phyloP scores from a whole-genome alignment of 2,888 invertebrate genomes.

The Macrophya annulata region DNA sequence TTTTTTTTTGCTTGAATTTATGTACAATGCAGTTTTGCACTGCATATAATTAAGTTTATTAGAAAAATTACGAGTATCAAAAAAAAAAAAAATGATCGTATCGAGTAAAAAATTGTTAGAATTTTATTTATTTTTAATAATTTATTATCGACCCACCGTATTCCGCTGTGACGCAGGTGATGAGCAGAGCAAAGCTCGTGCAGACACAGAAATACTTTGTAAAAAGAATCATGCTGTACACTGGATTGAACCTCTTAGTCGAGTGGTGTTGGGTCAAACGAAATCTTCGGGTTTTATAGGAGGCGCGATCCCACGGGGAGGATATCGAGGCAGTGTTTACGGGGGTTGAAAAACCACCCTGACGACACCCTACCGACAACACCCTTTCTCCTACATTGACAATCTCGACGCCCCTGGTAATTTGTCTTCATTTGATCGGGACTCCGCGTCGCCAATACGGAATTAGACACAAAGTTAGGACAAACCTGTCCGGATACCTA shows the following conservation, averaged over 20 bases:
- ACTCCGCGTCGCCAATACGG: conserved; percentile 73
- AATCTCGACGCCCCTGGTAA: conserved; percentile 70
- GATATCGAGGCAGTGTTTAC: conserved; percentile 42
- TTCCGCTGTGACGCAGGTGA: conserved; percentile 65
- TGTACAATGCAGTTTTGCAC: not conserved
- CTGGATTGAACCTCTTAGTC: conserved; percentile 59
- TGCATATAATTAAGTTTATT: not conserved
- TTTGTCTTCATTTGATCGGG: conserved; percentile 77
- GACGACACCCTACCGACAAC: conserved; percentile 45
- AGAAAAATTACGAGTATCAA: not conserved
- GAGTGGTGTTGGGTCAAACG: conserved; percentile 62
- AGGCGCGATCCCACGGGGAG: conserved; percentile 53
- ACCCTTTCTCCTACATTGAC: conserved; percentile 63
- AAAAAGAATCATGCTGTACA: conserved; percentile 53
- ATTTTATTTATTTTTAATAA: conserved; percentile 5
- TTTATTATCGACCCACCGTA: conserved; percentile 67
- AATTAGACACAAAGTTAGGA: conserved; percentile 68
- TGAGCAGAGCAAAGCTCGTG: conserved; percentile 58
- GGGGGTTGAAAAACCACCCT: conserved; percentile 51
- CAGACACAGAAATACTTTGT: conserved; percentile 61
- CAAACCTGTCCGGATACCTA: conserved; percentile 30
- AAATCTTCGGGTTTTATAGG: conserved; percentile 65
- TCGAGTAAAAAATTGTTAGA: not conserved
- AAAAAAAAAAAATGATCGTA: too few species aligned
- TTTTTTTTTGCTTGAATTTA: not conserved